Evolutionary conservation across 2,888 invertebrate genomes (phyloP).

Genomic region (Stenodema calcarata): DNA sequence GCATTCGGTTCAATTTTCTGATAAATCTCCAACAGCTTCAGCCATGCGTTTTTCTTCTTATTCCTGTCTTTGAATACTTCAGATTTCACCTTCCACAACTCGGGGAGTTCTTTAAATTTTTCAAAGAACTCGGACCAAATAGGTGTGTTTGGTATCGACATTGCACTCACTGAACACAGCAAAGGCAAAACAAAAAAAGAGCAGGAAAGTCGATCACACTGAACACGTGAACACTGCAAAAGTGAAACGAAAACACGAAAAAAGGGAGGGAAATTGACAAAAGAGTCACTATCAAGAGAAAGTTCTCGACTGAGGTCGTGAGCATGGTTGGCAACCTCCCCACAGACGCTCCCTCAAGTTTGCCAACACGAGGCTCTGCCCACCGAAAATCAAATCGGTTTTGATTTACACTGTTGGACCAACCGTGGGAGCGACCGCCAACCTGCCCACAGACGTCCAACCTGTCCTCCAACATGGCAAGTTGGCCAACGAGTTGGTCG

Average conservation of each 20-base stretch:
- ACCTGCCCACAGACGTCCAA: no score
- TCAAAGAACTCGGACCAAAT: not conserved
- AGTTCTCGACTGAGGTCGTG: not conserved
- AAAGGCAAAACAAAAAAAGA: not conserved
- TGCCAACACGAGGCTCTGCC: no score
- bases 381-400: no score
- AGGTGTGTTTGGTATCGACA: not conserved
- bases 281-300: not conserved
- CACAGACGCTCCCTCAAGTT: no score
- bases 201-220: not conserved
- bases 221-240: no score
- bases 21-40: not conserved
- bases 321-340: no score
- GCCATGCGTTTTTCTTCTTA: constrained; percentile 16
- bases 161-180: not conserved
- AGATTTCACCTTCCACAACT: constrained; percentile 21
- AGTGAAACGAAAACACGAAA: not conserved
- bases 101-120: not conserved
- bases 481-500: no score
- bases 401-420: no score
- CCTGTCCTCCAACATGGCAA: no score
- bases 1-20: constrained; percentile 12
- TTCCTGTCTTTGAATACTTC: not conserved
- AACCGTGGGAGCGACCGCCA: no score
- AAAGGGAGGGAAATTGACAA: not conserved